Evolutionary conservation across 2,113 vertebrate species (phyloP).

Genomic region (Python bivittatus): DNA sequence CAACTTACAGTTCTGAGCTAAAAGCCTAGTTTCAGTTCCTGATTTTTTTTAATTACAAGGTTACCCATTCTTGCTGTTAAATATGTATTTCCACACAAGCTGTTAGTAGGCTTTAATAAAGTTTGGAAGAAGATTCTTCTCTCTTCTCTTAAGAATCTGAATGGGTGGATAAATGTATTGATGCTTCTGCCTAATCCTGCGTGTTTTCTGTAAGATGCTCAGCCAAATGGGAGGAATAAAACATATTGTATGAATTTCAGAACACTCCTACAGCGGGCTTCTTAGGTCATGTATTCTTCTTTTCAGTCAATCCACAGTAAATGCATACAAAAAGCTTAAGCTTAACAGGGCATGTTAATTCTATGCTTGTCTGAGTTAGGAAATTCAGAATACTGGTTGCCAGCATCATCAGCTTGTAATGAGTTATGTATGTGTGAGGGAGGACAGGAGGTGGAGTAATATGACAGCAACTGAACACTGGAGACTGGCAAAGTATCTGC

Average conservation of each 20-base stretch:
- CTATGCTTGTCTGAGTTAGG: accelerated
- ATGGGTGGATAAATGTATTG: neutral
- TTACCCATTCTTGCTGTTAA: conserved; percentile 38
- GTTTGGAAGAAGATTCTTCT: conserved; percentile 1
- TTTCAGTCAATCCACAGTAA: neutral
- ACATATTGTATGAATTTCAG: neutral
- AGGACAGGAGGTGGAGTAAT: conserved; percentile 52
- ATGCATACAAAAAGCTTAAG: conserved; percentile 18
- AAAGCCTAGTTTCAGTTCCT: conserved; percentile 27
- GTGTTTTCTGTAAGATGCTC: conserved; percentile 19
- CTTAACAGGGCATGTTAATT: neutral
- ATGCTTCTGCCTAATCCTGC: conserved; percentile 7
- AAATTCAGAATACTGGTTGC: conserved; percentile 43
- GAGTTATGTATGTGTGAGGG: conserved; percentile 48
- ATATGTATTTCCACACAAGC: conserved; percentile 22
- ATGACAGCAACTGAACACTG: conserved; percentile 43
- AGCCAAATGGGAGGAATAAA: conserved; percentile 8
- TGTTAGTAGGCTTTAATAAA: conserved; percentile 23
- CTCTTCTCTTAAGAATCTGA: conserved; percentile 7
- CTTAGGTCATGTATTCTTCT: conserved; percentile 1
- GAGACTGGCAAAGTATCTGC: conserved; percentile 42
- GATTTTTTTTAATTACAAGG: conserved; percentile 34
- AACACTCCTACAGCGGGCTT: neutral
- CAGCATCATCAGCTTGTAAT: conserved; percentile 45
- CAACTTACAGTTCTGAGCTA: conserved; percentile 18